Base-by-base conservation (phyloP, 1,140 invertebrate genomes). In the Drosophila jambulina region DNA sequence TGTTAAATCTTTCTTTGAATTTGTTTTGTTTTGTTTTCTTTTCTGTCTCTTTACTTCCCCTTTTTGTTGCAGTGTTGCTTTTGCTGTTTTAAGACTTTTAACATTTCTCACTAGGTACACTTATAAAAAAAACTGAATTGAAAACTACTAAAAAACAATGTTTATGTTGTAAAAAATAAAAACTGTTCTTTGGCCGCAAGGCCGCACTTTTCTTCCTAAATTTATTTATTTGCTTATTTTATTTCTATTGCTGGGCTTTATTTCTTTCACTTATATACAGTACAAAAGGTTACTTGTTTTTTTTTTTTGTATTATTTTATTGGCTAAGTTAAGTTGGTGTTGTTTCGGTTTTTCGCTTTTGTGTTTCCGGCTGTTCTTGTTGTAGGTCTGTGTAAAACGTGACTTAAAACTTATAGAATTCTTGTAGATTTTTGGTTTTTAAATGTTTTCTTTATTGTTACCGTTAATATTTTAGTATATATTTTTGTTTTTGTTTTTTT, bases 1-100 rank as follows among this genome's bases (percentile, higher is more conserved):
- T 92, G 91, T 92, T 91, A 92, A 91, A 91, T 91, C 87, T 91
- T 91, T 91, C 82, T 91, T 91, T 91, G 87, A 91, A 91, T 91
- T 91, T 86, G 78, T 91, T 91, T 91, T 91, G 71, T 78, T 63
- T 74, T 63, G 25, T 75, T 79, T 90, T 64, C 74, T 78, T 70
- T 78, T 80, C 75, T 77, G 65, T 64, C 74, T 80, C 69, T 77
- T 82, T 80, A 75, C 70, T 75, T 91, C 75, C 75, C 63, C 70
- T 85, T 85, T 82, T 86, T 85, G 82, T 77, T 87, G 75, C 84
- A 78, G 82, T 85, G 82, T 85, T 85, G 82, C 82, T 85, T 85
- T 85, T 85, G 58, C 74, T 58, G 74, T 81, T 90, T 90, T 54
- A 79, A 90, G 85, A 90, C 85, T 90, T 90, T 90, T 90, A 91